Evolutionary conservation across 2,797 vertebrate genomes (phyloP), one percentile per base, ranked within the genome.

Genomic region (Sibirionetta formosa): DNA sequence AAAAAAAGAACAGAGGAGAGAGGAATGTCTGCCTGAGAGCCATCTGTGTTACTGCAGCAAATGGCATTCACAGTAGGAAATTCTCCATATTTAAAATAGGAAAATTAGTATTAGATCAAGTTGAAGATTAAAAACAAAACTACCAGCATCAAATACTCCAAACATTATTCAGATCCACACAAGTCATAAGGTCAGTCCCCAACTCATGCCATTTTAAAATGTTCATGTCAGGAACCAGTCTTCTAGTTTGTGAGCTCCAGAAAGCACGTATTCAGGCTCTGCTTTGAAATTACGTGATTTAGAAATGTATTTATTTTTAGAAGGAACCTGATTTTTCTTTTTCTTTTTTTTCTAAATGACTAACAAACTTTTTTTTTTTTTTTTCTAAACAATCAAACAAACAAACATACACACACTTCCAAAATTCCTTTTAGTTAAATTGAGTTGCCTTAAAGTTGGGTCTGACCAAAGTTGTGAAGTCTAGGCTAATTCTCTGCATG

Each of bases 31-130:
- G 79, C 46, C 68, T 85, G 87, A 96, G 56, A 92, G 80, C 88
- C 79, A 94, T 85, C 90, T 96, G 77, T 86, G 65, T 87, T 93
- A 54, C 36, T 53, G 81, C 75, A 71, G 76, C 82, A 90, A 94
- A 96, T 42, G 51, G 42, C 76, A 94, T 14, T 53, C 82, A 73
- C 81, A 88, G 90, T 68, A 71, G 83, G 86, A 84, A 76, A n/a
- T 44, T 81, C 40, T 81, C 77, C 23, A 10, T 85, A 85, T 87
- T 93, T 93, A 93, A 93, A 95, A 91, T 73, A 85, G 88, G 72
- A 95, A 91, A 69, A 84, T 64, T 63, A 94, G 73, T 77, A 58
- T 78, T 94, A 92, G 92, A 77, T 71, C 79, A 87, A 90, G 44
- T 85, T 83, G 90, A 90, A 96, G 9, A 15, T 82, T 90, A 73